phyloP scores from a whole-genome alignment of 2,888 invertebrate species.

The Apoda limacodes region DNA sequence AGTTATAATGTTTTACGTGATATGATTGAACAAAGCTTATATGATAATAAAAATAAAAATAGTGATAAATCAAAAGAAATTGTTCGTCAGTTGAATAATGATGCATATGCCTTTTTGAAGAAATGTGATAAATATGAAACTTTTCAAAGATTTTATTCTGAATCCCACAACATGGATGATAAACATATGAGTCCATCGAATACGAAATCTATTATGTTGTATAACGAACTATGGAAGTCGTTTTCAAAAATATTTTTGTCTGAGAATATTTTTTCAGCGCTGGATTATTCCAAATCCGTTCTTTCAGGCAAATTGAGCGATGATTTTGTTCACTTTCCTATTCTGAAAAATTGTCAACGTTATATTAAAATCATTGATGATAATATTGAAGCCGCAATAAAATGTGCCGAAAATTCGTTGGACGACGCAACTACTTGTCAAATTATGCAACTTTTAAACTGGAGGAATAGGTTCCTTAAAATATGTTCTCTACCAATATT shows the following conservation, averaged over 20 bases:
- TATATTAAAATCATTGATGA: constrained; percentile 56
- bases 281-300: constrained; percentile 62
- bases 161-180: constrained; percentile 26
- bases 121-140: constrained; percentile 20
- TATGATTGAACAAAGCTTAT: constrained; percentile 25
- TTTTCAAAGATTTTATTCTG: constrained; percentile 39
- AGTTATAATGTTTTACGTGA: constrained; percentile 24
- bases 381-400: constrained; percentile 46
- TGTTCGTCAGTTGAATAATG: constrained; percentile 27
- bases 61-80: constrained; percentile 17
- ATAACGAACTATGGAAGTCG: constrained; percentile 38
- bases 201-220: constrained; percentile 53
- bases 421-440: constrained; percentile 43
- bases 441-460: constrained; percentile 60
- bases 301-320: constrained; percentile 47
- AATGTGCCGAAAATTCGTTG: constrained; percentile 28
- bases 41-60: constrained; percentile 16
- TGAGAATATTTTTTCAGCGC: constrained; percentile 39
- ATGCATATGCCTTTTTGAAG: constrained; percentile 23
- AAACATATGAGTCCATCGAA: constrained; percentile 32
- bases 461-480: constrained; percentile 60
- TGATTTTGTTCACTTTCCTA: constrained; percentile 62
- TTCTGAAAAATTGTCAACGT: constrained; percentile 62
- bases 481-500: constrained; percentile 46
- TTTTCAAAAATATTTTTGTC: constrained; percentile 21